Base-by-base conservation (phyloP, 2,888 invertebrate species). In the Phaedon cochleariae region DNA sequence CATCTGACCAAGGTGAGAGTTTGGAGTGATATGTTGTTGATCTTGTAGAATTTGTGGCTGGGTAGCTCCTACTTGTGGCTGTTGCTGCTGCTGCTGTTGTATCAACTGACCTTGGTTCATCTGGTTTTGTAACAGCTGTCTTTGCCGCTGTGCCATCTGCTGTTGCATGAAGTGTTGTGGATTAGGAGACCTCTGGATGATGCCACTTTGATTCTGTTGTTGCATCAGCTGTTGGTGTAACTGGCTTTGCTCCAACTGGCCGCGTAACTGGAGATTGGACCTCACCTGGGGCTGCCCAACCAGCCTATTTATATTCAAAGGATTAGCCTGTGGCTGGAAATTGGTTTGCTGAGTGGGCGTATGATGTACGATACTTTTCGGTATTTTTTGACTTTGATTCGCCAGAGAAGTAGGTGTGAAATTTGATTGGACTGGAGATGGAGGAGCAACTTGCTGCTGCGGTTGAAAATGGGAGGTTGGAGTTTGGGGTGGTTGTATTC, bases 341-440 rank as follows among this genome's bases (percentile, higher is more conserved):
- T 78, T 77, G 64, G 72, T 75, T 67, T 71, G 80, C 69, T 75
- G 84, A 46, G 75, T 84, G 3, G 81, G 78, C 4, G 80, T 74
- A 69, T 85, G 81, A 66, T 84, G 85, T 4, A 84, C 84, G 41
- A 82, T 75, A 68, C 79, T 80, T 51, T 80, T 76, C 6, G 81
- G 81, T 17, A 80, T n/a, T n/a, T n/a, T n/a, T n/a, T n/a, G 73
- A 62, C 81, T 81, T 55, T 75, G 78, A 49, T 63, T 75, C n/a
- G 57, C 52, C 22, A 67, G 45, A n/a, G 69, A 55, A 64, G 64
- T 62, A 62, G 67, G 52, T 26, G 63, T 57, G 41, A 71, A 71
- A 34, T 62, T 67, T 7, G 69, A 46, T 15, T 68, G 64, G 15
- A 69, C 62, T 22, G 66, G 70, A 29, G 69, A 59, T 46, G 68